Conservation (phyloP, 2,113 vertebrate species). For the Deroptyus accipitrinus region DNA sequence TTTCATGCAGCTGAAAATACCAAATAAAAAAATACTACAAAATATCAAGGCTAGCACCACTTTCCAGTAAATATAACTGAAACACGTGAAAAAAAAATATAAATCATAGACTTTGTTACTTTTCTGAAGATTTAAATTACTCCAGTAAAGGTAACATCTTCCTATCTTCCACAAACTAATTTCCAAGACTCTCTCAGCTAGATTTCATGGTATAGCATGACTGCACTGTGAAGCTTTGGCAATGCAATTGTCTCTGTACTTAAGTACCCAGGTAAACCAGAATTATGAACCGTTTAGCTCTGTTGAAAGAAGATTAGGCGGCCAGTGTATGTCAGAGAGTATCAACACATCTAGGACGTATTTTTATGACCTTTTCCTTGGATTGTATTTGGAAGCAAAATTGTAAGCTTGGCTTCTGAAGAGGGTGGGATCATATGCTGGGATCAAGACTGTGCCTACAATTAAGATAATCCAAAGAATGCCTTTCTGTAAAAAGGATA, state of each 20-base stretch:
- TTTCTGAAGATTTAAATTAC: neutral
- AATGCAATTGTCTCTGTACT: neutral
- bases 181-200: neutral
- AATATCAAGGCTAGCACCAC: neutral
- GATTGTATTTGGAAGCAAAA: neutral
- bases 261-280: neutral
- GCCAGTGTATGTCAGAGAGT: neutral
- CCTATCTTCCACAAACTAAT: neutral
- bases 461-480: neutral
- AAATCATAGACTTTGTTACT: neutral
- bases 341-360: neutral
- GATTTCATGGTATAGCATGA: neutral
- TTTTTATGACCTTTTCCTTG: neutral
- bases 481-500: neutral
- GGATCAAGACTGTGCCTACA: neutral
- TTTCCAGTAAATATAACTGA: neutral
- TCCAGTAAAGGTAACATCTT: neutral
- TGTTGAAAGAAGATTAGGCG: neutral
- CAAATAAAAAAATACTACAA: neutral
- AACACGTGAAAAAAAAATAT: neutral
- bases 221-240: neutral
- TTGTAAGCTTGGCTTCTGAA: neutral
- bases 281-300: neutral
- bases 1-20: neutral
- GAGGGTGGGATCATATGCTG: neutral